Conservation (phyloP, 2,888 invertebrate species). For the Griposia aprilina region DNA sequence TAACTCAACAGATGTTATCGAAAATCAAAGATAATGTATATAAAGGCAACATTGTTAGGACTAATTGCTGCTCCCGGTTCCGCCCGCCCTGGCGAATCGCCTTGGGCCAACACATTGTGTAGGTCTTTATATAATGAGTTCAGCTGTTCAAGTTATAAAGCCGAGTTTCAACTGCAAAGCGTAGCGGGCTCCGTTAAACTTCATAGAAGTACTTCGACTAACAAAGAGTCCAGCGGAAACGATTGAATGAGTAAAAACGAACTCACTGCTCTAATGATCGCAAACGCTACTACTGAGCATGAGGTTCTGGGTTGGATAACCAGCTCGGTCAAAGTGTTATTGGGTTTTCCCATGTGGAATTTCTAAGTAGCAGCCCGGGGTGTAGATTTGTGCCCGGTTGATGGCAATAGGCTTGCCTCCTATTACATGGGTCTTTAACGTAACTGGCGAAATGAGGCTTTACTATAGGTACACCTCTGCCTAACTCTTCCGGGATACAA, state of each 20-base stretch:
- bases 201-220: background rate
- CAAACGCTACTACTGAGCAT: background rate
- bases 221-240: background rate
- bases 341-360: background rate
- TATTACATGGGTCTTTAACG: background rate
- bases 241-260: background rate
- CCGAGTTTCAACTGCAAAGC: background rate
- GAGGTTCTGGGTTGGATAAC: background rate
- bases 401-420: background rate
- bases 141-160: conserved; percentile 38
- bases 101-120: conserved; percentile 75
- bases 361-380: background rate
- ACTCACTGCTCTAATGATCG: background rate
- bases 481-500: background rate
- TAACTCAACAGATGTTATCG: conserved; percentile 75
- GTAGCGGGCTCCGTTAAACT: background rate
- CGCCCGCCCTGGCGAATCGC: conserved; percentile 74
- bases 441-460: background rate
- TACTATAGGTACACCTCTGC: background rate
- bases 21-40: conserved; percentile 74
- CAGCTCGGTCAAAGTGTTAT: background rate
- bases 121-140: conserved; percentile 70
- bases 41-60: conserved; percentile 81
- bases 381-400: background rate
- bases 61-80: conserved; percentile 83